Base-by-base conservation (phyloP, 2,888 invertebrate genomes). In the Eupithecia insigniata region DNA sequence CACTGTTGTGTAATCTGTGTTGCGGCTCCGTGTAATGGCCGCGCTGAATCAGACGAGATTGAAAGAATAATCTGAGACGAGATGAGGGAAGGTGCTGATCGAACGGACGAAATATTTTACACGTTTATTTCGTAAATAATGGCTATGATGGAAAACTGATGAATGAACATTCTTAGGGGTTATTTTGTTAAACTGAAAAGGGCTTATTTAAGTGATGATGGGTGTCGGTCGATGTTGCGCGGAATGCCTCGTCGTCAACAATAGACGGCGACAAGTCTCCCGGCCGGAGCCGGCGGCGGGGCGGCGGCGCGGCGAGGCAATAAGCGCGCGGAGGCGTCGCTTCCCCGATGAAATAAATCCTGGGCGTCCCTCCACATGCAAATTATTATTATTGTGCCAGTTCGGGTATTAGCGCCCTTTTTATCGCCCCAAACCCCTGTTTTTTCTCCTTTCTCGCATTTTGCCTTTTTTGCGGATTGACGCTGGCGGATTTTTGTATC, bases 341-440 rank as follows among this genome's bases (percentile, higher is more conserved):
- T 67, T 83, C 80, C 73, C 79, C 79, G 82, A 83, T 10, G 1
- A 18, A 12, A 87, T 87, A 86, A 87, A 87, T 86, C 80, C 82
- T 75, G 80, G 83, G 85, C 86, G 84, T 85, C 87, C 85, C 84
- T 87, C 84, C 87, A 87, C 86, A 89, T 89, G 89, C 89, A 89
- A 89, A 89, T 89, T 88, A 89, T 89, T 88, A 87, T 89, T 89
- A 89, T 89, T 88, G 87, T 86, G 86, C 87, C 85, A 82, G 84
- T 84, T 84, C 75, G 81, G 81, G 87, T 86, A 89, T 89, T 89
- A 89, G 86, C 84, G 84, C 82, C 82, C 83, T 81, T 86, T 87
- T 86, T 87, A 87, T 85, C 82, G 83, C 82, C n/a, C n/a, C 46
- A 28, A 80, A 80, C 77, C 81, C 71, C 65, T 68, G 69, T 75